Percentiles rank a stretch among this genome's conserved stretches.
phyloP scores from a whole-genome alignment of 2,888 invertebrate genomes.

The Pachycephus smyrnensis region DNA sequence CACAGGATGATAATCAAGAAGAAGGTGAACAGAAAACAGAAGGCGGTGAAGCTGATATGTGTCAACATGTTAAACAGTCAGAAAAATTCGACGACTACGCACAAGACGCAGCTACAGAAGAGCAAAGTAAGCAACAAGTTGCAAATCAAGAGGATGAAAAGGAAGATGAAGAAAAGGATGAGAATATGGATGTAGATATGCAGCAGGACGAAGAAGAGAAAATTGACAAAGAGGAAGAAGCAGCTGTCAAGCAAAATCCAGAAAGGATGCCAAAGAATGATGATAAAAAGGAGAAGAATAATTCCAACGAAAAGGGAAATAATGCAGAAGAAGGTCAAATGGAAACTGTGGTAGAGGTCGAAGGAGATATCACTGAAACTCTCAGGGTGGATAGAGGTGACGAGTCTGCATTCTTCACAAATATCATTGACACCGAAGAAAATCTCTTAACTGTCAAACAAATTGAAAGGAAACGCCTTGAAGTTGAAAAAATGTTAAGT shows the following conservation, averaged over 20 bases:
- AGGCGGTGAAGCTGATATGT: constrained; percentile 71
- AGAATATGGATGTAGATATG: constrained; percentile 42
- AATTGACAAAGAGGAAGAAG: constrained; percentile 69
- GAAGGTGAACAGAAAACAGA: constrained; percentile 56
- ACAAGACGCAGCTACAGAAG: constrained; percentile 83
- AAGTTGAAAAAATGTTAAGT: constrained; percentile 53
- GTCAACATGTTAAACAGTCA: constrained; percentile 87
- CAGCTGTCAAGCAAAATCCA: constrained; percentile 62
- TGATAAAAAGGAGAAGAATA: constrained; percentile 55
- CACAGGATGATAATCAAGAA: constrained; percentile 68
- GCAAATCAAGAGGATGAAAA: constrained; percentile 75
- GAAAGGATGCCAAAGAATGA: constrained; percentile 48
- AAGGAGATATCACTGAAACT: constrained; percentile 81
- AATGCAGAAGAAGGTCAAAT: constrained; percentile 67
- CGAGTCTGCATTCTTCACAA: constrained; percentile 84
- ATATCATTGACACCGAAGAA: constrained; percentile 50
- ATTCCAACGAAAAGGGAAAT: constrained; percentile 64
- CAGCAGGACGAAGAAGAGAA: constrained; percentile 69
- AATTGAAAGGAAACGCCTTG: constrained; percentile 44
- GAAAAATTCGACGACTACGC: constrained; percentile 80
- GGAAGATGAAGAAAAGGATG: constrained; percentile 70
- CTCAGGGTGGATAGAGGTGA: constrained; percentile 74
- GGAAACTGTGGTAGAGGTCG: constrained; percentile 73
- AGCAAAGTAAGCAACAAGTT: constrained; percentile 80
- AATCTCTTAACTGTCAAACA: constrained; percentile 20